Percentiles rank a stretch among this genome's conserved stretches.
phyloP scores from a whole-genome alignment of 2,797 vertebrate species.

The Todus mexicanus region DNA sequence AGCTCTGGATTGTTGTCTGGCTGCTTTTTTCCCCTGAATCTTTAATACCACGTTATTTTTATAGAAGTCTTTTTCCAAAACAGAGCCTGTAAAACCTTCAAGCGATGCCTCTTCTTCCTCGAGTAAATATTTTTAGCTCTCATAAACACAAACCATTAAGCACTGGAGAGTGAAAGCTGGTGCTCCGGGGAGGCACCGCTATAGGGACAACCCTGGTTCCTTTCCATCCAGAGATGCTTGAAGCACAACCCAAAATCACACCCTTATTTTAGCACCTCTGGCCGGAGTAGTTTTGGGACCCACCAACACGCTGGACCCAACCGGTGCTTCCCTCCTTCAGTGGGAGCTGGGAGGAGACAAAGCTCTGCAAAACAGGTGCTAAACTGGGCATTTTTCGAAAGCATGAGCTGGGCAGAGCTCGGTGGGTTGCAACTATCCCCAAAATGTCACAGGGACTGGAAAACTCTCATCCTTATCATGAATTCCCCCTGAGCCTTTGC shows the following conservation, averaged over 20 bases:
- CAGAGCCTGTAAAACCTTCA: neutral
- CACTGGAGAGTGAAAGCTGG: neutral
- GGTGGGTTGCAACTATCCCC: neutral
- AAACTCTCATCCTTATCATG: neutral
- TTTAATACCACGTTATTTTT: neutral
- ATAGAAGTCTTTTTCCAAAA: slow-evolving; percentile 1
- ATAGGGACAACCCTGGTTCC: accelerated
- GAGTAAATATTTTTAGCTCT: slow-evolving; percentile 32
- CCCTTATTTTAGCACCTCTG: neutral
- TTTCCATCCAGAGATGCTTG: neutral
- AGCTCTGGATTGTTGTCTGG: neutral
- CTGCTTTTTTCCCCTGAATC: neutral
- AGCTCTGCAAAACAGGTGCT: neutral
- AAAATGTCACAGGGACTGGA: neutral
- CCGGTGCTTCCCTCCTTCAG: neutral
- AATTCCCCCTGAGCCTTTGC: neutral
- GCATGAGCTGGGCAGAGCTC: neutral
- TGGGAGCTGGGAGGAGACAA: neutral
- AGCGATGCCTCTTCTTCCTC: neutral
- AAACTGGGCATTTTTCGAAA: neutral
- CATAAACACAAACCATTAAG: slow-evolving; percentile 29
- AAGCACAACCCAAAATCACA: neutral
- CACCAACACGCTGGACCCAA: accelerated
- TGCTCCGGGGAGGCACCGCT: neutral
- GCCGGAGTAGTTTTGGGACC: neutral